phyloP scores from a whole-genome alignment of 2,113 vertebrate species.

The Salminus brasiliensis region DNA sequence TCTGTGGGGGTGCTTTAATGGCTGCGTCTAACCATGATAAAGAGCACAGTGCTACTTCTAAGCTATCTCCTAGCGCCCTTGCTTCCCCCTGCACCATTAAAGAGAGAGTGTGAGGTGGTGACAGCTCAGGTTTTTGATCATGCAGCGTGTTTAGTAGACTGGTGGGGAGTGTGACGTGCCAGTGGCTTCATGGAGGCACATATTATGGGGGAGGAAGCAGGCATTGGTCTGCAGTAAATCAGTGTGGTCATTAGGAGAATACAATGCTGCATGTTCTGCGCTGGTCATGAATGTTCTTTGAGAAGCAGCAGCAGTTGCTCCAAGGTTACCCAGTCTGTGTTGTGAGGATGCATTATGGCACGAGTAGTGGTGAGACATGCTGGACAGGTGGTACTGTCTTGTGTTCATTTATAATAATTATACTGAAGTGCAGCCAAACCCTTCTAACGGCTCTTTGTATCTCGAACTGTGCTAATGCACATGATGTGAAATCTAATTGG shows the following conservation, averaged over 20 bases:
- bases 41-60: conserved; percentile 36
- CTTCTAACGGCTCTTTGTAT: background rate
- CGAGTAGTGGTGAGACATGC: background rate
- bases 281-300: background rate
- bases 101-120: conserved; percentile 58
- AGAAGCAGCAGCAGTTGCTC: background rate
- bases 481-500: too few relatives aligned
- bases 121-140: conserved; percentile 72
- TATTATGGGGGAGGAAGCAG: conserved; percentile 26
- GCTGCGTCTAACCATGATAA: conserved; percentile 42
- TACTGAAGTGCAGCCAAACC: background rate
- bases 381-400: too few relatives aligned
- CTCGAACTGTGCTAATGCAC: background rate
- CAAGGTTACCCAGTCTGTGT: background rate
- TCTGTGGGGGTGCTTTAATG: conserved; percentile 38
- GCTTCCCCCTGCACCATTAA: conserved; percentile 41
- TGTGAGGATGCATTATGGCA: conserved; percentile 15
- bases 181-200: conserved; percentile 57
- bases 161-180: conserved; percentile 56
- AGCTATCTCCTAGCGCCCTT: conserved; percentile 22
- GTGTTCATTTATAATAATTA: background rate
- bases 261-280: background rate
- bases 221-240: conserved; percentile 51
- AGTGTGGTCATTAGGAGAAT: conserved; percentile 33
- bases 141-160: conserved; percentile 62